A percentile compares a stretch with the other conserved stretches of the same genome.
Conservation (phyloP, 2,888 invertebrate species). For the Meliscaeva auricollis region DNA sequence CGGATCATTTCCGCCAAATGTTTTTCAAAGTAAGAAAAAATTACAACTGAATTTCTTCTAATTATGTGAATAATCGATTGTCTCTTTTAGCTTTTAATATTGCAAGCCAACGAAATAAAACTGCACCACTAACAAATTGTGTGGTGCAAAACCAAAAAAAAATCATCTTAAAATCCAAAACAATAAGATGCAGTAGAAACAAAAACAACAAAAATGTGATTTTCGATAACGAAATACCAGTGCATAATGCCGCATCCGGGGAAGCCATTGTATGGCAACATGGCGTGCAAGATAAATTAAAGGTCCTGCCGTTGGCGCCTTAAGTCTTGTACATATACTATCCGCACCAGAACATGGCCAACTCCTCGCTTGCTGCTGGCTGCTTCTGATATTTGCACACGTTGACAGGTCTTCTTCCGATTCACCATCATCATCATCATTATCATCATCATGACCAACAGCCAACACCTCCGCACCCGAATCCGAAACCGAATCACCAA, state of each 20-base stretch:
- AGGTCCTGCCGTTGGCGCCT: constrained; percentile 73
- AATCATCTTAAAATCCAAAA: background rate
- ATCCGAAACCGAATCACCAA: background rate
- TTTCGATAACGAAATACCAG: constrained; percentile 64
- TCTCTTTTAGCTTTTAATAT: too few species aligned
- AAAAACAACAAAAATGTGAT: constrained; percentile 43
- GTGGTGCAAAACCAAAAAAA: constrained; percentile 36
- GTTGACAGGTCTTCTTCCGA: constrained; percentile 70
- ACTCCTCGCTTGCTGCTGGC: constrained; percentile 39
- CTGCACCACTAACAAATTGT: too few species aligned
- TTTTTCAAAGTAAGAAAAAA: too few species aligned
- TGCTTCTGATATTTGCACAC: constrained; percentile 65
- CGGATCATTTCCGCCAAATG: too few species aligned
- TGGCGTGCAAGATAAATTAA: constrained; percentile 74
- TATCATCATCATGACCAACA: constrained; percentile 48
- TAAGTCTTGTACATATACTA: constrained; percentile 65
- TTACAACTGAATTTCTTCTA: too few species aligned
- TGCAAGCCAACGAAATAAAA: too few species aligned
- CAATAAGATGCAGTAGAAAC: constrained; percentile 21
- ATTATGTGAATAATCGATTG: too few species aligned
- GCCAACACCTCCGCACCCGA: constrained; percentile 9
- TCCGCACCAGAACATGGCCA: constrained; percentile 57
- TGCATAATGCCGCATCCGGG: constrained; percentile 57
- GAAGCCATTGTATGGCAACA: constrained; percentile 61
- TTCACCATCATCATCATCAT: constrained; percentile 62